Evolutionary conservation across 1,140 invertebrate genomes (phyloP), one percentile per base, ranked within the genome.

Genomic region (Cydia splendana): DNA sequence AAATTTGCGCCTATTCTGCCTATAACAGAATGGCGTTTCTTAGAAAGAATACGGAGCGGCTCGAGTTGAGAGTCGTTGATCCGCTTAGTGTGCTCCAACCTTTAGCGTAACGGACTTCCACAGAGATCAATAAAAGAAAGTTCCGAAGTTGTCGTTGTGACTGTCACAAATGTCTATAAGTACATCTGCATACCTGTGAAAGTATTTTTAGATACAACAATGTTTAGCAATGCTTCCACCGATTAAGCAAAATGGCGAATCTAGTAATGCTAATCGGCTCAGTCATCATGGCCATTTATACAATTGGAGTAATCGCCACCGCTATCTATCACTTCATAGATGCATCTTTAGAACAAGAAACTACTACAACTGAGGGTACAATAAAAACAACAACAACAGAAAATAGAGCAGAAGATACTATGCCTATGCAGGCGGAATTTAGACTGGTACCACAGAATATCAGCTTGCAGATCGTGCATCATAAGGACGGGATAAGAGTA

Each of bases 271-370:
- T 57, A 7, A 57, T 57, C 10, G 53, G 53, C 15, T 57, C 53
- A 7, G 7, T 57, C n/a, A 18, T 57, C 6, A 57, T 57, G 53
- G 53, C 53, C 12, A 0, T 57, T 18, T 57, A 20, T 20, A 57
- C 53, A 7, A 18, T 57, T 18, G 53, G 15, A n/a, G 53, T 57
- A 9, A 57, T 57, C 53, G 15, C 53, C 15, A 57, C n/a, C 1
- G 53, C 53, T 7, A 57, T 57, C 12, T 57, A 57, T 13, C 53
- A 57, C n/a, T 57, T 57, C 53, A 57, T 57, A 57, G 53, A 57
- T 18, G 53, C 15, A 9, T n/a, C 53, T 57, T 7, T 18, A 57
- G 53, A 57, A 2, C 4, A 15, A 18, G 53, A 1, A 18, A 57
- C 5, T 53, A 18, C 57, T n/a, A 12, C 51, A 53, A 12, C 9